Evolutionary conservation across 30 jellyfish, hydroid and myxozoan species (phyloP).

Genomic region (Cassiopea andromeda): DNA sequence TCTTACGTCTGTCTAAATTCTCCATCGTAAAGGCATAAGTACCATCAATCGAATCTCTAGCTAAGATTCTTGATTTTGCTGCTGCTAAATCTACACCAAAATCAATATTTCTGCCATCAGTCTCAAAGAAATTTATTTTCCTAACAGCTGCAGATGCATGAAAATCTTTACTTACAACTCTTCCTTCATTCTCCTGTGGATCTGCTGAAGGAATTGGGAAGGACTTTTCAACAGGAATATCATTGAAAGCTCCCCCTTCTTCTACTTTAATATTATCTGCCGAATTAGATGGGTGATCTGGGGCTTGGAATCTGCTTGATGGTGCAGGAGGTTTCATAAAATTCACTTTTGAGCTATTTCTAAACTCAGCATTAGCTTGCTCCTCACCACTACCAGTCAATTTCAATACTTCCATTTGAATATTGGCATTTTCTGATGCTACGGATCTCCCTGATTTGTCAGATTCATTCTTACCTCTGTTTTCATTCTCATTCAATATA

Average conservation of each 20-base stretch:
- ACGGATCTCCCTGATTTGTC: neutral
- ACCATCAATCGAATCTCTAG: constrained; percentile 36
- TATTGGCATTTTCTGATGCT: neutral
- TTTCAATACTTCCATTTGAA: neutral
- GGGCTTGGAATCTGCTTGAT: neutral
- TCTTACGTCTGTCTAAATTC: neutral
- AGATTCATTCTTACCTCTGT: neutral
- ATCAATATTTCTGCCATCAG: neutral
- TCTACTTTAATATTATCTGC: neutral
- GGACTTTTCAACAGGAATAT: neutral
- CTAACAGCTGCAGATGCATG: neutral
- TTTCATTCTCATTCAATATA: neutral
- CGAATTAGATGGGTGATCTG: neutral
- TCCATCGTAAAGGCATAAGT: neutral
- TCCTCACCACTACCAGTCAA: neutral
- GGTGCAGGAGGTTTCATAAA: neutral
- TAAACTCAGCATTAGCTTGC: neutral
- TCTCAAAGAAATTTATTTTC: neutral
- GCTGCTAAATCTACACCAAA: neutral
- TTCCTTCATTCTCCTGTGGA: neutral
- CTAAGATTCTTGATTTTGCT: constrained; percentile 1
- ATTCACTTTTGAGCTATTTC: neutral
- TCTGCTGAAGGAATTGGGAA: neutral
- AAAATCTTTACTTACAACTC: neutral
- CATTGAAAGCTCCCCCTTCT: neutral